These are phyloP conservation scores for Halictus quadricinctus DNA, from an alignment of 2,888 invertebrate species.

Conservation along the genomic window DNA sequence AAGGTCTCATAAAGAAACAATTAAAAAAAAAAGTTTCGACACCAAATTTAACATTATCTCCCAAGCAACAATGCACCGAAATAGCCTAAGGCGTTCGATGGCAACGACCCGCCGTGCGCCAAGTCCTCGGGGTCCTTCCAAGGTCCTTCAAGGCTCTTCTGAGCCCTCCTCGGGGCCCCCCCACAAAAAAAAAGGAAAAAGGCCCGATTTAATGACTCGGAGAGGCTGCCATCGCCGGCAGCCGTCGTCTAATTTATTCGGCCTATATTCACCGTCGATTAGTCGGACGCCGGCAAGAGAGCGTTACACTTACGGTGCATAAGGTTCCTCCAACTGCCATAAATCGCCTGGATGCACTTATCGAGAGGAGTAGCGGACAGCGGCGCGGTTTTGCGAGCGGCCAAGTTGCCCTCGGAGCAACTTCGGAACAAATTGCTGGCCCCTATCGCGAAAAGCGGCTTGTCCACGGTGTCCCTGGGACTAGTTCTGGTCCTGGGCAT, in stretches of 20 bases:
- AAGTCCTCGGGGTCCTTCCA: neutral
- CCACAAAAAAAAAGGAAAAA: neutral
- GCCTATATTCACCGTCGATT: conserved; percentile 29
- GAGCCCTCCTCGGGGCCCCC: neutral
- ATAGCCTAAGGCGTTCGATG: neutral
- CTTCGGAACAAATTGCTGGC: conserved; percentile 85
- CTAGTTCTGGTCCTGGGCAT: conserved; percentile 65
- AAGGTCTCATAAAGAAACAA: neutral
- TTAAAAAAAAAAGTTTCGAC: neutral
- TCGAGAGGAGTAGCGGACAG: conserved; percentile 83
- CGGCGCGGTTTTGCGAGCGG: conserved; percentile 60
- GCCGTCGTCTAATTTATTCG: conserved; percentile 34
- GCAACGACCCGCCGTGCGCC: neutral
- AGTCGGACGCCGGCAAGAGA: conserved; percentile 6
- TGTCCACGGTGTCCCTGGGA: conserved; percentile 20
- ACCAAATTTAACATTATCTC: neutral
- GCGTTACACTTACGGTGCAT: conserved; percentile 87
- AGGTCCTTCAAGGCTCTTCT: neutral
- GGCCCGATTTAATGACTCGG: neutral
- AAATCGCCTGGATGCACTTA: conserved; percentile 89
- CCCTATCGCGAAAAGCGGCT: conserved; percentile 69
- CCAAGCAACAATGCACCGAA: neutral
- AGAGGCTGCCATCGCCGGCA: neutral
- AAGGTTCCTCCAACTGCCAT: conserved; percentile 92
- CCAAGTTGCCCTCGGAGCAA: conserved; percentile 89